phyloP scores from a whole-genome alignment of 2,797 vertebrate genomes.

The Scleropages formosus region DNA sequence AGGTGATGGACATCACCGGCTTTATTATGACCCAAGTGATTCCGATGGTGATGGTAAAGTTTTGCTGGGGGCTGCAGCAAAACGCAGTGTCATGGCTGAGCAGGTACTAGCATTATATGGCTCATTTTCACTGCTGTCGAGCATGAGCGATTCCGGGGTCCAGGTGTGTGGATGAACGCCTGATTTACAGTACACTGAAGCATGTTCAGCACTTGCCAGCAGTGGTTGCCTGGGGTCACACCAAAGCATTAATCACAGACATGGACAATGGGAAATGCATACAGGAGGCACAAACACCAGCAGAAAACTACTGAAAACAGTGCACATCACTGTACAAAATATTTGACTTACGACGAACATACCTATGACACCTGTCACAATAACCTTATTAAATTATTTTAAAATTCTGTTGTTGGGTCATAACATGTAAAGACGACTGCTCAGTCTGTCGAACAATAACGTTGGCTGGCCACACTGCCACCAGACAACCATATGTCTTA shows the following conservation, averaged over 20 bases:
- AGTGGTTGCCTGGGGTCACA: not conserved
- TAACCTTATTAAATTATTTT: too few relatives aligned
- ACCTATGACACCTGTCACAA: too few relatives aligned
- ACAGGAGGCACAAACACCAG: too few relatives aligned
- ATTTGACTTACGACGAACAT: too few relatives aligned
- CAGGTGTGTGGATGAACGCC: not conserved
- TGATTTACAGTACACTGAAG: constrained; percentile 12
- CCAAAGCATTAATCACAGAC: not conserved
- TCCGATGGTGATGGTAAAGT: not conserved
- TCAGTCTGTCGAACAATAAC: too few relatives aligned
- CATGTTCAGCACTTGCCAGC: not conserved
- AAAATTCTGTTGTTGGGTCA: too few relatives aligned
- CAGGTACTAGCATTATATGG: not conserved
- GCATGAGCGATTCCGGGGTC: constrained; percentile 8
- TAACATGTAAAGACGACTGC: too few relatives aligned
- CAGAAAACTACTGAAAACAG: too few relatives aligned
- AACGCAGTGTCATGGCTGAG: constrained; percentile 14
- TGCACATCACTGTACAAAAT: too few relatives aligned
- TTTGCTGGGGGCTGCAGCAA: too few relatives aligned
- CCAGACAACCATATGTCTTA: too few relatives aligned
- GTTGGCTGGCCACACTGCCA: too few relatives aligned
- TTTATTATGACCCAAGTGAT: constrained; percentile 16
- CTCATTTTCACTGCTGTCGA: constrained; percentile 22
- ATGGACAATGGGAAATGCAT: not conserved
- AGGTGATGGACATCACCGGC: not conserved